Conservation (phyloP, 2,113 vertebrate genomes). For the Callipepla squamata region DNA sequence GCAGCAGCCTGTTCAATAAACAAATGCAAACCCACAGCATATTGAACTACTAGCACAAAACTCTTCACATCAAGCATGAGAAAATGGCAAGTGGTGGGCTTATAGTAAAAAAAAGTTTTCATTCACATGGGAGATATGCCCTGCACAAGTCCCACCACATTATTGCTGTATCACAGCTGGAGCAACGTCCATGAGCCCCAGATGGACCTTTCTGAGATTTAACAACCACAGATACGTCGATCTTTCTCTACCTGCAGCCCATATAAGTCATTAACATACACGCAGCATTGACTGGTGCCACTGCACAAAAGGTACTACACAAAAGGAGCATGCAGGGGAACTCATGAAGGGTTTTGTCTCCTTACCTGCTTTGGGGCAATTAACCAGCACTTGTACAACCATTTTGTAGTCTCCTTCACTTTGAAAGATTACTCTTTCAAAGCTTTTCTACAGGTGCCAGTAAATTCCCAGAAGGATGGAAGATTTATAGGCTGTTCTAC, state of each 20-base stretch:
- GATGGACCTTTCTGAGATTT: not conserved
- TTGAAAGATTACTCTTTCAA: not conserved
- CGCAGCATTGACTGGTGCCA: not conserved
- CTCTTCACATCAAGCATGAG: not conserved
- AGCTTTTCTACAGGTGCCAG: not conserved
- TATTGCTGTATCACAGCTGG: not conserved
- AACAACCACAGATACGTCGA: not conserved
- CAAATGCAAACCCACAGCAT: not conserved
- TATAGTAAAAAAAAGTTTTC: not conserved
- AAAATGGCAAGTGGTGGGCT: not conserved
- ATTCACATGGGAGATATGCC: not conserved
- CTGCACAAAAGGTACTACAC: not conserved
- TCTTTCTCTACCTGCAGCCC: not conserved
- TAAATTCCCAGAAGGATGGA: not conserved
- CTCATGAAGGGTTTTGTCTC: not conserved
- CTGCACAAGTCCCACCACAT: not conserved
- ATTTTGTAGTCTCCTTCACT: not conserved
- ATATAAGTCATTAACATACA: rapidly evolving
- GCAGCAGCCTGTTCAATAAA: not conserved
- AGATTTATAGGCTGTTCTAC: not conserved
- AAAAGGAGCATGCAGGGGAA: not conserved
- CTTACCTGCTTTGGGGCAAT: not conserved
- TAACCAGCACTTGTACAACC: not conserved
- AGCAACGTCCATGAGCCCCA: not conserved
- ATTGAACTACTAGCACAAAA: not conserved